Percentiles rank a stretch among this genome's conserved stretches.
phyloP scores from a whole-genome alignment of 2,113 vertebrate species.

The Prochilodus magdalenae region DNA sequence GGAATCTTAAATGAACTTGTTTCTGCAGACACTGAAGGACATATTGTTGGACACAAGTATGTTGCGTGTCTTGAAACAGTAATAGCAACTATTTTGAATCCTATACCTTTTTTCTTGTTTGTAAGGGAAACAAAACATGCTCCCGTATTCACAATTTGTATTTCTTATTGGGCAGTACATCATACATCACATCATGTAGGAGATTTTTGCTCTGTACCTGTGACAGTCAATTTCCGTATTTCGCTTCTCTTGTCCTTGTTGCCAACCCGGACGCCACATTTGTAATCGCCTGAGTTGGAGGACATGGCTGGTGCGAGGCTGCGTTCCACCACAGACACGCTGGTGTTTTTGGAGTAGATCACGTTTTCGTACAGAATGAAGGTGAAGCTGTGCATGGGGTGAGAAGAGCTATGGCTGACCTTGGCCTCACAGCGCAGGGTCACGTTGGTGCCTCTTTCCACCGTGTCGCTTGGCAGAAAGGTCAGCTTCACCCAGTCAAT shows the following conservation, averaged over 20 bases:
- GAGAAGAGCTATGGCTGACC: slow-evolving; percentile 61
- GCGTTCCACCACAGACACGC: slow-evolving; percentile 8
- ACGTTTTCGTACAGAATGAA: slow-evolving; percentile 50
- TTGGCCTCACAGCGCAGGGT: slow-evolving; percentile 62
- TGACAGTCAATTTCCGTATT: slow-evolving; percentile 23
- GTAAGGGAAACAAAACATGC: too few relatives aligned
- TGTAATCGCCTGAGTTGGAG: slow-evolving; percentile 70
- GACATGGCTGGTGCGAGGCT: slow-evolving; percentile 65
- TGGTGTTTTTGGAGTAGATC: slow-evolving; percentile 53
- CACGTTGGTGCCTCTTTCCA: slow-evolving; percentile 66
- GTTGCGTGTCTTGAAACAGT: too few relatives aligned
- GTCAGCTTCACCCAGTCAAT: slow-evolving; percentile 65
- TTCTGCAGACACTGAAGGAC: too few relatives aligned
- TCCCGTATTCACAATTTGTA: too few relatives aligned
- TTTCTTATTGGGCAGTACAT: too few relatives aligned
- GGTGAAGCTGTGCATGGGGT: slow-evolving; percentile 61
- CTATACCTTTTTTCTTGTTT: too few relatives aligned
- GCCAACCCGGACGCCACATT: slow-evolving; percentile 65
- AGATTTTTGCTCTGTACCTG: slow-evolving; percentile 62
- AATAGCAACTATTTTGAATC: too few relatives aligned
- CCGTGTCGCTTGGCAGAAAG: slow-evolving; percentile 57
- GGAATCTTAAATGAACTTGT: too few relatives aligned
- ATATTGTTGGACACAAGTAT: too few relatives aligned
- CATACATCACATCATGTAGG: too few relatives aligned
- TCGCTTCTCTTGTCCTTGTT: slow-evolving; percentile 52